These are phyloP conservation scores for Dinoponera quadriceps DNA, from an alignment of 1,140 invertebrate genomes.

Conservation along the genomic window DNA sequence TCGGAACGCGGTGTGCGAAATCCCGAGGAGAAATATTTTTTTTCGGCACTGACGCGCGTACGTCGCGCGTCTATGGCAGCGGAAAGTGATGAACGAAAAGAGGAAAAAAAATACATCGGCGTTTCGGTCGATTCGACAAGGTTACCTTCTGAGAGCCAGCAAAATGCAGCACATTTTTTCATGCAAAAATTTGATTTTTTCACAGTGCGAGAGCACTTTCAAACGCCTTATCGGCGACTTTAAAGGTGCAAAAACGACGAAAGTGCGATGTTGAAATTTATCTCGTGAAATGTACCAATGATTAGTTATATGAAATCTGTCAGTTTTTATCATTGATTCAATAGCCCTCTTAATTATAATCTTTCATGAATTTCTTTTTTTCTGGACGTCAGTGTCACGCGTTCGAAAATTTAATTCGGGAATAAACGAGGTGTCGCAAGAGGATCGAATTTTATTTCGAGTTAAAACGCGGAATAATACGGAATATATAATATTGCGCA, in stretches of 20 bases:
- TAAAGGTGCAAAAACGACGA: too few species aligned
- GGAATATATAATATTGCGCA: too few species aligned
- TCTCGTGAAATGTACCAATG: too few species aligned
- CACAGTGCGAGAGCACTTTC: too few species aligned
- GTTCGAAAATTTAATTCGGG: neutral
- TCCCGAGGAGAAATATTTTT: slow-evolving; percentile 27
- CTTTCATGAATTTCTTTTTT: too few species aligned
- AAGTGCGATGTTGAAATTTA: too few species aligned
- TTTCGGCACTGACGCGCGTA: neutral
- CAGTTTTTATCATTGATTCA: neutral
- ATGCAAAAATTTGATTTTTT: neutral
- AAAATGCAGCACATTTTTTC: slow-evolving; percentile 26
- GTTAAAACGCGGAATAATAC: neutral
- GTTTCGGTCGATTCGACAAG: slow-evolving; percentile 37
- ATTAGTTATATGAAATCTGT: too few species aligned
- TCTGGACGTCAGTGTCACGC: too few species aligned
- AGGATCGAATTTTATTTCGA: neutral
- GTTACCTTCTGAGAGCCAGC: slow-evolving; percentile 15
- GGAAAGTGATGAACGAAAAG: neutral
- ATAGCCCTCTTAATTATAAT: neutral
- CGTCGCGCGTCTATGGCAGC: neutral
- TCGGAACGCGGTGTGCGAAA: slow-evolving; percentile 47
- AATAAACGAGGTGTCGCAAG: neutral
- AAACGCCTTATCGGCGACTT: too few species aligned
- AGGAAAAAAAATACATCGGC: neutral